A percentile compares a stretch with the other conserved stretches of the same genome.
These are phyloP conservation scores for Pycnomerus fuliginosus DNA, from an alignment of 2,888 invertebrate species.

Conservation along the genomic window DNA sequence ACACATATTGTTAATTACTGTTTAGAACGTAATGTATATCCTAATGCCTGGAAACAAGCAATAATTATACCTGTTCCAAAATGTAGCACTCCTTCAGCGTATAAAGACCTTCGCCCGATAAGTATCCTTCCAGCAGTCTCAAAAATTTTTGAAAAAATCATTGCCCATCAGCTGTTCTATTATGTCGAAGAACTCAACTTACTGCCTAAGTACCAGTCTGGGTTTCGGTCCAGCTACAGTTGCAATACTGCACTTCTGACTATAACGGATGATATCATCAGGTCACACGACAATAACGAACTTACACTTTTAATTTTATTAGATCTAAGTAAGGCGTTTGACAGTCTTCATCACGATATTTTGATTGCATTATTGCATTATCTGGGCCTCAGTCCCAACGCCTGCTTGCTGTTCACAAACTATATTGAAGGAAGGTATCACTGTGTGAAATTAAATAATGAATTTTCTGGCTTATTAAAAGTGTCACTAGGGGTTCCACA, in stretches of 20 bases:
- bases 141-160: neutral
- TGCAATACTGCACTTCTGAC: slow-evolving; percentile 1
- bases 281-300: neutral
- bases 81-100: neutral
- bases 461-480: neutral
- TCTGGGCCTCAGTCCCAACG: too few relatives aligned
- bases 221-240: slow-evolving; percentile 1
- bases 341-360: too few relatives aligned
- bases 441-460: too few relatives aligned
- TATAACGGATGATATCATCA: neutral
- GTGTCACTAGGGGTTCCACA: neutral
- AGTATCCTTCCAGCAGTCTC: neutral
- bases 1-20: slow-evolving; percentile 1
- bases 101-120: neutral
- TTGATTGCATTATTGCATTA: too few relatives aligned
- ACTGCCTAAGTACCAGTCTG: too few relatives aligned
- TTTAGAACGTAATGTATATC: neutral
- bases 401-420: too few relatives aligned
- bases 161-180: neutral
- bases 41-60: neutral
- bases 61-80: neutral
- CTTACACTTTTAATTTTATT: too few relatives aligned
- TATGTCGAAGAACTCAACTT: neutral
- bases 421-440: too few relatives aligned
- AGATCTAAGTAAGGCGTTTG: too few relatives aligned